Conservation (phyloP, 2,113 vertebrate species). For the Trochalopteron elliotii region DNA sequence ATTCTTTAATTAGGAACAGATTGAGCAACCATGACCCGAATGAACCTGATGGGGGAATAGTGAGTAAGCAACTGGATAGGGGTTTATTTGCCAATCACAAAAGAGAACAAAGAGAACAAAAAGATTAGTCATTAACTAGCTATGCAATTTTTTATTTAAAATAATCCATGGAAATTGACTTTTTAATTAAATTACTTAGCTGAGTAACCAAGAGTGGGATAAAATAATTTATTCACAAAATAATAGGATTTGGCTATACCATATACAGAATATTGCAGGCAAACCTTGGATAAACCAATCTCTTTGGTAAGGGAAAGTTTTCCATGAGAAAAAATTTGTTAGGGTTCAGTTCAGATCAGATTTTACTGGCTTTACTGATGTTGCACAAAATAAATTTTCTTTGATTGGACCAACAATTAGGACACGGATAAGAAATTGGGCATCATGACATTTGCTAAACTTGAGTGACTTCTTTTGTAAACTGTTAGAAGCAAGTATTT, state of each 20-base stretch:
- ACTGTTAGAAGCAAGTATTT: not conserved
- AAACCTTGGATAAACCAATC: not conserved
- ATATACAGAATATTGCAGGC: not conserved
- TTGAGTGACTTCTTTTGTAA: not conserved
- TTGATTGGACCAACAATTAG: not conserved
- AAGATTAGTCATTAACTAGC: not conserved
- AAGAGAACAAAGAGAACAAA: too few species aligned
- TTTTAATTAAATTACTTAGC: not conserved
- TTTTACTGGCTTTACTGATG: not conserved
- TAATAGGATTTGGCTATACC: not conserved
- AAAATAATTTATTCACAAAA: not conserved
- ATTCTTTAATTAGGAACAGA: not conserved
- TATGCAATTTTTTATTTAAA: not conserved
- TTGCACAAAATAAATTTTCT: not conserved
- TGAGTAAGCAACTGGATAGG: rapidly evolving
- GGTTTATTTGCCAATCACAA: not conserved
- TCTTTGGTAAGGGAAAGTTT: not conserved
- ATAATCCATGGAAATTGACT: not conserved
- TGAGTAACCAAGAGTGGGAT: not conserved
- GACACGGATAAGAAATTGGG: not conserved
- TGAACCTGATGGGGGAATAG: rapidly evolving
- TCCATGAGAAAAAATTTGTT: not conserved
- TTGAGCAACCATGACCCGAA: not conserved
- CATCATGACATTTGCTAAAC: not conserved
- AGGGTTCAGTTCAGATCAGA: not conserved